Evolutionary conservation across 2,797 vertebrate species (phyloP).

Genomic region (Heterohyrax brucei): DNA sequence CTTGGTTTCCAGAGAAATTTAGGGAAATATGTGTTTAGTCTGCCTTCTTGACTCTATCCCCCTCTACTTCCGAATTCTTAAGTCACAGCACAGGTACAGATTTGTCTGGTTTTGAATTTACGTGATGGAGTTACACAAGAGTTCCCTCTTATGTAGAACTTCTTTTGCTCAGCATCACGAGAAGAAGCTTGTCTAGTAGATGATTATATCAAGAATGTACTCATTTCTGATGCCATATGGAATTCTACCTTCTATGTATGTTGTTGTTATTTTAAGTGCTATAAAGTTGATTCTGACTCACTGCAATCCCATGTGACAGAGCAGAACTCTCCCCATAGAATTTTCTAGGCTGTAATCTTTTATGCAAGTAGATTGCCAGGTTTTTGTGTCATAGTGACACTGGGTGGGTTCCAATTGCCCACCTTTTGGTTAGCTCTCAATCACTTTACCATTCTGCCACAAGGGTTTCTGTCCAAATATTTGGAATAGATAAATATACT

Average conservation of each 20-base stretch:
- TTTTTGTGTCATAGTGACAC: neutral
- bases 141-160: accelerated
- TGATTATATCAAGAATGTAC: neutral
- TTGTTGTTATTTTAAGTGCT: neutral
- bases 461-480: neutral
- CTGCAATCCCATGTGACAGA: neutral
- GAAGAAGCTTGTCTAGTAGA: accelerated
- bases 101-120: neutral
- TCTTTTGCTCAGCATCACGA: accelerated
- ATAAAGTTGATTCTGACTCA: neutral
- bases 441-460: neutral
- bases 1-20: too few species aligned
- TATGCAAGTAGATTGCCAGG: neutral
- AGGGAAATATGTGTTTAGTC: too few species aligned
- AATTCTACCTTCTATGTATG: neutral
- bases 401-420: neutral
- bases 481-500: neutral
- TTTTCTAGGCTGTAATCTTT: neutral
- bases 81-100: accelerated
- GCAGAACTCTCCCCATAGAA: neutral
- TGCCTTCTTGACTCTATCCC: too few species aligned
- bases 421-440: neutral
- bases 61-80: neutral
- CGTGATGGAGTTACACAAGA: accelerated
- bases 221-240: accelerated